Evolutionary conservation across 1,140 invertebrate genomes (phyloP).

Genomic region (Drosophila punjabiensis): DNA sequence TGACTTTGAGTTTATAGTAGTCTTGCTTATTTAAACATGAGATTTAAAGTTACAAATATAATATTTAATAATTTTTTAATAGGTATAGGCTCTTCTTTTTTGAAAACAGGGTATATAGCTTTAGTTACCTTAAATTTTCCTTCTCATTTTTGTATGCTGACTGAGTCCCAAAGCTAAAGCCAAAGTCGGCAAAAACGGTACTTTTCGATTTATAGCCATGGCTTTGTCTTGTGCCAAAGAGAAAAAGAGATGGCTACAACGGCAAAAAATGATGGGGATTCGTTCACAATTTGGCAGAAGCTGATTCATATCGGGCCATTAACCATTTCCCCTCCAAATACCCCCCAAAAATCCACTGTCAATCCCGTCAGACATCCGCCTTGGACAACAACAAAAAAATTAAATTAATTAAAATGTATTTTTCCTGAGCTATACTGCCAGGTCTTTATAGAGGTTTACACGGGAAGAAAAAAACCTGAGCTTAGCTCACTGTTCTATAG

Average conservation of each 20-base stretch:
- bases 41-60: neutral
- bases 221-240: constrained; percentile 44
- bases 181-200: constrained; percentile 70
- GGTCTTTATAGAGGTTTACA: constrained; percentile 2
- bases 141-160: constrained; percentile 56
- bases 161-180: constrained; percentile 38
- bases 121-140: constrained; percentile 3
- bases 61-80: neutral
- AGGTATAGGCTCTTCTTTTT: neutral
- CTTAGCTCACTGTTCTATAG: neutral
- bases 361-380: constrained; percentile 35
- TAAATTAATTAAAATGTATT: constrained; percentile 72
- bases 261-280: constrained; percentile 55
- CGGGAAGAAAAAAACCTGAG: neutral
- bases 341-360: constrained; percentile 13
- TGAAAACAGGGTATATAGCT: constrained; percentile 12
- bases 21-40: neutral
- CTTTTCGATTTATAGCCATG: constrained; percentile 76
- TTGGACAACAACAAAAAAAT: constrained; percentile 26
- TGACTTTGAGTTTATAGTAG: neutral
- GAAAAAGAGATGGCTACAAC: constrained; percentile 9
- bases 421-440: constrained; percentile 34
- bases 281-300: constrained; percentile 64
- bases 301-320: constrained; percentile 74
- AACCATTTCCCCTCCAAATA: constrained; percentile 41